Evolutionary conservation across 2,888 invertebrate species (phyloP), one percentile per base, ranked within the genome.

Genomic region (Melanchra persicariae): DNA sequence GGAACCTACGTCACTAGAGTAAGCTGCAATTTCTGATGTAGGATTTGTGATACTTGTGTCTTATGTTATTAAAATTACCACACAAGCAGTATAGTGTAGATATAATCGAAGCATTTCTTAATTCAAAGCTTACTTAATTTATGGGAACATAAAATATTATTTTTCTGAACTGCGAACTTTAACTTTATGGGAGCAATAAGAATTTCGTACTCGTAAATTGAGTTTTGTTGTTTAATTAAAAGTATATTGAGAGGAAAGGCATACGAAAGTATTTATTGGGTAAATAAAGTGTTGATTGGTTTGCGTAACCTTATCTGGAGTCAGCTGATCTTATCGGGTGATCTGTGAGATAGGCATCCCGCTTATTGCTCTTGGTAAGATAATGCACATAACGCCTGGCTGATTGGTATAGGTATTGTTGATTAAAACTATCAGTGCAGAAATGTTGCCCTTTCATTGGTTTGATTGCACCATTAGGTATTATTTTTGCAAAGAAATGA

Each of bases 91-190:
- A 75, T 57, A 47, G 51, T 70, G 61, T 66, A 78, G 70, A 83
- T 85, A 40, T 68, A 73, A 82, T 84, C 72, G 75, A 70, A 70
- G n/a, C 26, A 70, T 85, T 88, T 79, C 86, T 82, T 79, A 82
- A 87, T 83, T 73, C 69, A 67, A 72, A 68, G 70, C 67, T 79
- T 74, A 54, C 74, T 76, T 76, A 63, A 84, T 82, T 79, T 85
- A 85, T 79, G 70, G 66, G 40, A 69, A 69, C 61, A 81, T 86
- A 83, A 87, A 84, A 83, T 67, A 74, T 82, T 78, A 54, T 78
- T 70, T 77, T 70, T 74, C 30, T 61, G 64, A 61, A 68, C 72
- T 22, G 59, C 74, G 75, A 77, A 85, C 82, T 87, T 86, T 79
- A 30, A 26, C 66, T 84, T 84, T 82, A 85, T 79, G 57, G 30